Evolutionary conservation across 2,797 vertebrate species (phyloP), one percentile per base, ranked within the genome.

Genomic region (Salarias fasciatus): DNA sequence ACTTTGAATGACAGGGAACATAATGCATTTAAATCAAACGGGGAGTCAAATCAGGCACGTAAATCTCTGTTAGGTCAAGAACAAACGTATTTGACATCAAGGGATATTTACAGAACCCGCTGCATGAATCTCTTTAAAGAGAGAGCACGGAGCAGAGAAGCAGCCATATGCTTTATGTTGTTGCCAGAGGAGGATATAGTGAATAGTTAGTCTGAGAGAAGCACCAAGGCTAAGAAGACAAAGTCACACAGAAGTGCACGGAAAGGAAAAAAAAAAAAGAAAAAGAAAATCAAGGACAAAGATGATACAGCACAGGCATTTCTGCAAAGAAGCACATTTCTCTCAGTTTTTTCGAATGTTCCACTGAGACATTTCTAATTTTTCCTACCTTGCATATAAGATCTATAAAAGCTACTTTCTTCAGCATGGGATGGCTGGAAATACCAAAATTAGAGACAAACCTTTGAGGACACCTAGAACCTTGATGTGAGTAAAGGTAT

Each of bases 131-230:
- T 14, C 35, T 41, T 28, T 11, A 11, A 10, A 24, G 35, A 11
- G 4, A 24, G 11, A 53, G 42, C 5, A 5, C 30, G 54, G 31
- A 46, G 2, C 36, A 35, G 0, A 5, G 13, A 53, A 11, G 12
- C 57, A 62, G 13, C 11, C 15, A 53, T 31, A 30, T 28, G 53
- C 55, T 76, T 64, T 5, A 52, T 44, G 33, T 42, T 53, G 30
- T 48, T 66, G 43, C 48, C 63, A 10, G 37, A 44, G 12, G 38
- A 51, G 43, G 31, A 57, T 53, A 41, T 11, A n/a, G 33, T 33
- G 13, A 74, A 35, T 12, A 48, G 28, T 47, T 33, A 18, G 36
- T 47, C 12, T 15, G 40, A 12, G 41, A 64, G 7, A 61, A 51
- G 45, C 30, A 56, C 43, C 13, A 38, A 49, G 30, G 56, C 40